Conservation (phyloP, 1,140 invertebrate genomes). For the Trinorchestia longiramus region DNA sequence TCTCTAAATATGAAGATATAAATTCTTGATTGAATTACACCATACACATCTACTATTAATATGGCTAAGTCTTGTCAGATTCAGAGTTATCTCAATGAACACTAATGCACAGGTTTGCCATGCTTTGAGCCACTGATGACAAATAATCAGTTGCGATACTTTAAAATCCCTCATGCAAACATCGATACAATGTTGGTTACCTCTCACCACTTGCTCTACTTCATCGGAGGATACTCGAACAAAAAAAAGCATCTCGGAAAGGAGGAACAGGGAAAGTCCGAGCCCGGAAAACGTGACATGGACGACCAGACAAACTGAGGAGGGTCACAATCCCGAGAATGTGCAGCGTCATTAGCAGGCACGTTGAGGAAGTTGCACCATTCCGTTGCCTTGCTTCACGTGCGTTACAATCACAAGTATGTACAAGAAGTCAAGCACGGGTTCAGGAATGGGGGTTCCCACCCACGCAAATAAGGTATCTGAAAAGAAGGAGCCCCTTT, state of each 20-base stretch:
- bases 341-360: background rate
- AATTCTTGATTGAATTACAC: too few species aligned
- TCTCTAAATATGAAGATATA: too few species aligned
- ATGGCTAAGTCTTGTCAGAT: too few species aligned
- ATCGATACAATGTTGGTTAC: too few species aligned
- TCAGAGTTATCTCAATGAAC: background rate
- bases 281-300: background rate
- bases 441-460: background rate
- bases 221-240: too few species aligned
- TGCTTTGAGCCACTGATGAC: too few species aligned
- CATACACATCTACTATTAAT: too few species aligned
- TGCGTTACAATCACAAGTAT: background rate
- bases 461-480: background rate
- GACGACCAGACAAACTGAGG: background rate
- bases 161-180: too few species aligned
- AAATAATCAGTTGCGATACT: too few species aligned
- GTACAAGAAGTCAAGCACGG: background rate
- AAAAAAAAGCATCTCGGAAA: background rate
- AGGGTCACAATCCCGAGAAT: background rate
- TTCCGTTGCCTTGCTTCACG: background rate
- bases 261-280: background rate
- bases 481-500: background rate
- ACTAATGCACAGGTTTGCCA: background rate
- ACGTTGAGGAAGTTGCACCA: constrained; percentile 26
- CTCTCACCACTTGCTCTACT: too few species aligned